A percentile compares a stretch with the other conserved stretches of the same genome.
Evolutionary conservation across 2,113 vertebrate genomes (phyloP).

Genomic region (Xenopus laevis): DNA sequence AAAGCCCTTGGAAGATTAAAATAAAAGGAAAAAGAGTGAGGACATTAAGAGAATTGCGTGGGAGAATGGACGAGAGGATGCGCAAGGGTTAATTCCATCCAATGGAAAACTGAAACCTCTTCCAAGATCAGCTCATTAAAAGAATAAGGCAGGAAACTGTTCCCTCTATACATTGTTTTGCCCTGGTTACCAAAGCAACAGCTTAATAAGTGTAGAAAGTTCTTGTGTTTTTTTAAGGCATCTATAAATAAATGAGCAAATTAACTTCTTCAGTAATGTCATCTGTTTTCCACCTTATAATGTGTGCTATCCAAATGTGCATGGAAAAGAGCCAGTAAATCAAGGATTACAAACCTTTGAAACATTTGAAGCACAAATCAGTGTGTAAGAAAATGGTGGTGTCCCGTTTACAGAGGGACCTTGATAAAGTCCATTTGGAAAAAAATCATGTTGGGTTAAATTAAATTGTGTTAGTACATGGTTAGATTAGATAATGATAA

Average conservation of each 20-base stretch:
- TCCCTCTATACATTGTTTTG: constrained; percentile 45
- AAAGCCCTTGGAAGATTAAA: not conserved
- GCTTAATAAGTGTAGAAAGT: constrained; percentile 16
- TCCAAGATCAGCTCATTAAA: constrained; percentile 48
- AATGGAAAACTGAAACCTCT: constrained; percentile 35
- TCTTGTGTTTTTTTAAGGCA: not conserved
- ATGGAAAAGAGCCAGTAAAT: too few relatives aligned
- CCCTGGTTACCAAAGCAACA: constrained; percentile 48
- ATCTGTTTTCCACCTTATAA: constrained; percentile 1
- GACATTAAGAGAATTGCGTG: not conserved
- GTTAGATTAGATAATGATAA: too few relatives aligned
- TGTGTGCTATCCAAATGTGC: too few relatives aligned
- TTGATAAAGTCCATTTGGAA: too few relatives aligned
- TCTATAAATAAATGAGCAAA: constrained; percentile 5
- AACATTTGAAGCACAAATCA: too few relatives aligned
- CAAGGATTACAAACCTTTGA: too few relatives aligned
- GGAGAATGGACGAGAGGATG: not conserved
- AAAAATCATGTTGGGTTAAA: too few relatives aligned
- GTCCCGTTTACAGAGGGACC: too few relatives aligned
- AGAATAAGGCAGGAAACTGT: constrained; percentile 51
- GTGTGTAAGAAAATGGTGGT: too few relatives aligned
- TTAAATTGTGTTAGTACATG: too few relatives aligned
- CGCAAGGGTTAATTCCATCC: not conserved
- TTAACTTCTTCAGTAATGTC: constrained; percentile 11
- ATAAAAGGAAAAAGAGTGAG: not conserved